Base-by-base conservation (phyloP, 1,140 invertebrate genomes). In the Sitodiplosis mosellana region DNA sequence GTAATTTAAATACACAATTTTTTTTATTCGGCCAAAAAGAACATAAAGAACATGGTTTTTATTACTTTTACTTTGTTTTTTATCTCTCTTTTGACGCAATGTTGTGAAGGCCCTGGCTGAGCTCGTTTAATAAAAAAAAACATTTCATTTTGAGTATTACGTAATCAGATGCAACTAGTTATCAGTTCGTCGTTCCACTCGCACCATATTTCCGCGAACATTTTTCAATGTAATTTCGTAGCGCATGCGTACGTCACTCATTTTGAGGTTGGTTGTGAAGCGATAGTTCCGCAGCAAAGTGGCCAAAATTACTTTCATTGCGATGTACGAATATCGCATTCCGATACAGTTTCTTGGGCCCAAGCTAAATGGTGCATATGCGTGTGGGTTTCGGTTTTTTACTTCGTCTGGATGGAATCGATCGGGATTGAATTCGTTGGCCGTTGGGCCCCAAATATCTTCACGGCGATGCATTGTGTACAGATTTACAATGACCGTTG, bases 281-380 rank as follows among this genome's bases (percentile, higher is more conserved):
- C 37, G 37, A 40, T 6, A 40, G 14, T 40, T n/a, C 3, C 37
- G 37, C 17, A 40, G 37, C 37, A 40, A 15, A 4, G 17, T 40
- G 4, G 37, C 37, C 14, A 40, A n/a, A n/a, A 40, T 40, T 6
- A 40, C 17, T 40, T 40, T 40, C 37, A 40, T 40, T 18, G 37
- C 14, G 3, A 40, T 40, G 6, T 40, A 15, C 37, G 14, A n/a
- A 14, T 40, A 40, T 40, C 17, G 37, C 47, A 50, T 55, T 66
- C 72, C 77, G 49, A 80, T 70, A 51, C 76, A 80, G 54, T 78
- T 76, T 56, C 78, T 65, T 2, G 67, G 61, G 6, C 78, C 77
- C 12, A 74, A 68, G 45, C 75, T 76, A 52, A 83, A 82, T 1
- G 78, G 78, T 20, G 81, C 60, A 49, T 72, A 81, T 37, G 64